A percentile compares a stretch with the other conserved stretches of the same genome.
phyloP scores from a whole-genome alignment of 2,113 vertebrate species.

The Erythrocebus patas region DNA sequence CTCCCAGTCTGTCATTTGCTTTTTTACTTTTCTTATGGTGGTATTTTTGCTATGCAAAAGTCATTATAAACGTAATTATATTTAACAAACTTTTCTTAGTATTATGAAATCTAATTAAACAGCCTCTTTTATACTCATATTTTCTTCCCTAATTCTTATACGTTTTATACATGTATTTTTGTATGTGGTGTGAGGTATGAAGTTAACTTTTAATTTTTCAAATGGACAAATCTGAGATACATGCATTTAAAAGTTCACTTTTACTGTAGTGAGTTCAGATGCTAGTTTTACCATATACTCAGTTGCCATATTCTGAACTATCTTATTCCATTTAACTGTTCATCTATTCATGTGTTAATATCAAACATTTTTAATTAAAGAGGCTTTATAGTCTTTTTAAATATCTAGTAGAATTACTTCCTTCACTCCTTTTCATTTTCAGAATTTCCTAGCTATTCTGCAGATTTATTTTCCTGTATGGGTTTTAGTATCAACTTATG shows the following conservation, averaged over 20 bases:
- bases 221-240: neutral
- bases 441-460: neutral
- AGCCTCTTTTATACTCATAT: neutral
- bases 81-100: neutral
- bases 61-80: neutral
- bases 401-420: neutral
- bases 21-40: neutral
- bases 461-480: neutral
- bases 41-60: neutral
- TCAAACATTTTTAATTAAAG: neutral
- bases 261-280: neutral
- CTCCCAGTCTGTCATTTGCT: neutral
- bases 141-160: neutral
- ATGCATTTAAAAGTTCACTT: neutral
- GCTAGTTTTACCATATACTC: neutral
- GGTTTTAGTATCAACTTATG: neutral
- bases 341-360: neutral
- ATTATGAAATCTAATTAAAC: neutral
- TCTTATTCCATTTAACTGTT: neutral
- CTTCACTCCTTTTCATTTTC: neutral
- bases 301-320: neutral
- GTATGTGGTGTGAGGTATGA: neutral
- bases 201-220: neutral
- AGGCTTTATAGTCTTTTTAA: neutral
- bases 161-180: neutral